These are phyloP conservation scores for Heliconius melpomene DNA, from an alignment of 1,140 invertebrate genomes.

Conservation along the genomic window DNA sequence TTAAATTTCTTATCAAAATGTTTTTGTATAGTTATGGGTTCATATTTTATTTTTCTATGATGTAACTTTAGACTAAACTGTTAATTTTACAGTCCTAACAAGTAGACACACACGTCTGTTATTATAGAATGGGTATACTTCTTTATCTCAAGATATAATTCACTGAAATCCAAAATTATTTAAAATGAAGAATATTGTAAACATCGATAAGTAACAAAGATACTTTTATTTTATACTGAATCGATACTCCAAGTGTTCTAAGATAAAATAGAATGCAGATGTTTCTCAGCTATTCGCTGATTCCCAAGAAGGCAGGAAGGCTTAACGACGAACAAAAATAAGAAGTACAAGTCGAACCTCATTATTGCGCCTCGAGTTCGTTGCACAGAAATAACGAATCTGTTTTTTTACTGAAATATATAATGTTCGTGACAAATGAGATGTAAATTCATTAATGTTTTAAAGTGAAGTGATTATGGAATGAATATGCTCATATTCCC, in stretches of 20 bases:
- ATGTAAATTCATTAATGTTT: not conserved
- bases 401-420: conserved; percentile 21
- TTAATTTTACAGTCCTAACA: too few relatives aligned
- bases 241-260: not conserved
- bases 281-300: conserved; percentile 2
- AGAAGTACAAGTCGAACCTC: conserved; percentile 27
- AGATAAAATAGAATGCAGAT: conserved; percentile 20
- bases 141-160: too few relatives aligned
- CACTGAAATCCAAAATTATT: not conserved
- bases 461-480: not conserved
- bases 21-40: too few relatives aligned
- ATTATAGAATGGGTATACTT: too few relatives aligned
- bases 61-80: too few relatives aligned
- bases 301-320: conserved; percentile 14
- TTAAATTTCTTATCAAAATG: too few relatives aligned
- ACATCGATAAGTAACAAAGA: not conserved
- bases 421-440: not conserved
- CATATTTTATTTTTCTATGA: too few relatives aligned
- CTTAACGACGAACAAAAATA: conserved; percentile 27
- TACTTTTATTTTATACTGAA: not conserved
- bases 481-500: not conserved
- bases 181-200: not conserved
- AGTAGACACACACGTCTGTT: too few relatives aligned
- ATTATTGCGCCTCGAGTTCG: conserved; percentile 30
- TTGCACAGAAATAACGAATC: conserved; percentile 33